Percentiles rank a stretch among this genome's conserved stretches.
phyloP scores from a whole-genome alignment of 2,888 invertebrate species.

The Cabera pusaria region DNA sequence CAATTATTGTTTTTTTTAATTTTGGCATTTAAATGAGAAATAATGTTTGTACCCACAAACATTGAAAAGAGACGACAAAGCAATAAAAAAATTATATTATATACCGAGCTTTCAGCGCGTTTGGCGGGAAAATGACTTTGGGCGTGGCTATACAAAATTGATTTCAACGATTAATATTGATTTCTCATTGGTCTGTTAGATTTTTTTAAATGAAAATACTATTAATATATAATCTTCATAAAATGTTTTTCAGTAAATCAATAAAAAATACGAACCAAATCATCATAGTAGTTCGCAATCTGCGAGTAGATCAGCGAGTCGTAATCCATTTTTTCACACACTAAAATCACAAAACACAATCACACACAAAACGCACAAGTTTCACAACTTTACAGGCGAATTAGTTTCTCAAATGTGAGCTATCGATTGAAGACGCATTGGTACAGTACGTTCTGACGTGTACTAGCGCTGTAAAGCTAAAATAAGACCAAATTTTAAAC shows the following conservation, averaged over 20 bases:
- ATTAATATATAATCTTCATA: too few relatives aligned
- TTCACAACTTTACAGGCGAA: conserved; percentile 20
- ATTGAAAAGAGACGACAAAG: not conserved
- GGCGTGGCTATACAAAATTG: conserved; percentile 6
- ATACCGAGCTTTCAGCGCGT: not conserved
- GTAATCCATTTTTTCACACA: conserved; percentile 84
- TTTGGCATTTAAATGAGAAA: too few relatives aligned
- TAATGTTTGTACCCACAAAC: too few relatives aligned
- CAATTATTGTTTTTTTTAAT: too few relatives aligned
- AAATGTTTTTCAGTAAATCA: not conserved
- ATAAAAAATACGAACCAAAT: conserved; percentile 80
- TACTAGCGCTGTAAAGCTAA: conserved; percentile 82
- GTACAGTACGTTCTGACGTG: conserved; percentile 74
- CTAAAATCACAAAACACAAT: conserved; percentile 13
- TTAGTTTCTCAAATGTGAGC: conserved; percentile 39
- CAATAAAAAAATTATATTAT: too few relatives aligned
- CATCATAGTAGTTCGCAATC: conserved; percentile 85
- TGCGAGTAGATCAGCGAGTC: conserved; percentile 86
- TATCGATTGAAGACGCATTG: conserved; percentile 81
- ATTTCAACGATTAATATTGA: too few relatives aligned
- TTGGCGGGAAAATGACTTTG: conserved; percentile 1
- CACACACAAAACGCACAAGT: conserved; percentile 31
- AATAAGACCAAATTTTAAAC: conserved; percentile 84
- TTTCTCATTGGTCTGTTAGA: too few relatives aligned
- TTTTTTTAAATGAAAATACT: too few relatives aligned